Conservation (phyloP, 2,797 vertebrate species). For the Syndactyla subalaris region DNA sequence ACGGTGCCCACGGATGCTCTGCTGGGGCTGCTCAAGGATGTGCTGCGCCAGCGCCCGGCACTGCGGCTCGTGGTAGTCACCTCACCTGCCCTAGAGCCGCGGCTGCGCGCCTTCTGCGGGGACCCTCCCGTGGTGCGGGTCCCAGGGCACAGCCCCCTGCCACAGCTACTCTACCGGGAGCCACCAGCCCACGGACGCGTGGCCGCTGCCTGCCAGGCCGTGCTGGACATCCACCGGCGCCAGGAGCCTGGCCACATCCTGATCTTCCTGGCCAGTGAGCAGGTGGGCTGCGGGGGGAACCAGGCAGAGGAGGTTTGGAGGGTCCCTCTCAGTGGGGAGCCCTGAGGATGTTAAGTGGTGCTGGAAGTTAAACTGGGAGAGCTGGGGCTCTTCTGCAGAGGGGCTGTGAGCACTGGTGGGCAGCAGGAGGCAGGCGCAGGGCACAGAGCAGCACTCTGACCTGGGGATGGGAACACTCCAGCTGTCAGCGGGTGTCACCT, state of each 20-base stretch:
- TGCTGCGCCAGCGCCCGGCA: constrained; percentile 82
- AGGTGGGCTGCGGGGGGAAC: constrained; percentile 75
- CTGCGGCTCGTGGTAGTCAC: constrained; percentile 90
- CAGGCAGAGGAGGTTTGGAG: not conserved
- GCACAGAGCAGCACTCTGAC: rapidly evolving
- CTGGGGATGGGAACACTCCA: rapidly evolving
- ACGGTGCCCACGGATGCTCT: constrained; percentile 90
- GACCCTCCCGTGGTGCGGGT: constrained; percentile 80
- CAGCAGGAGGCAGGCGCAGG: rapidly evolving
- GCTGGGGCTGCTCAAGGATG: constrained; percentile 89
- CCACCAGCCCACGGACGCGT: constrained; percentile 66
- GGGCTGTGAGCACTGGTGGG: too few species aligned
- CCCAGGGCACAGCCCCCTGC: not conserved
- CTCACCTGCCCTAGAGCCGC: constrained; percentile 76
- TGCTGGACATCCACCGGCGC: constrained; percentile 86
- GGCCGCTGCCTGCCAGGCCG: constrained; percentile 84
- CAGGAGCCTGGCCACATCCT: constrained; percentile 86
- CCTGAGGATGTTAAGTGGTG: not conserved
- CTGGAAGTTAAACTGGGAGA: not conserved
- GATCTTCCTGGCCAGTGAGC: constrained; percentile 88
- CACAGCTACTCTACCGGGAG: constrained; percentile 82
- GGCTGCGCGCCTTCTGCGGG: constrained; percentile 82
- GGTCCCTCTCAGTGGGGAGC: not conserved
- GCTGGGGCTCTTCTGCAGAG: not conserved
- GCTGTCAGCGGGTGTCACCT: rapidly evolving